Evolutionary conservation across 1,140 invertebrate species (phyloP).

Genomic region (Drosophila sturtevanti): DNA sequence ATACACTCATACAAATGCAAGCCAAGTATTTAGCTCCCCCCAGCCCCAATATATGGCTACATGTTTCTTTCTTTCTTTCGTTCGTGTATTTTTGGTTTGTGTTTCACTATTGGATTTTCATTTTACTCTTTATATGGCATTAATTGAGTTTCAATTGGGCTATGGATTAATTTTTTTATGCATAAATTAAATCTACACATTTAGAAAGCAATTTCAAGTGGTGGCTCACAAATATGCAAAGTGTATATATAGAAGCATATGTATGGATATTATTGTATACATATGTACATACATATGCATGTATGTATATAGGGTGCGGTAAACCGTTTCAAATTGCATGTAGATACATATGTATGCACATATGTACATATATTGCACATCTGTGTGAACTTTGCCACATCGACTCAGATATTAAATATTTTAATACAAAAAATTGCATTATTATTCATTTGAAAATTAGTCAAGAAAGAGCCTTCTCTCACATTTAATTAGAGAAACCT

Average conservation of each 20-base stretch:
- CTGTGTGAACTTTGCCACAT: slow-evolving; percentile 5
- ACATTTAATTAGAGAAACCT: not conserved
- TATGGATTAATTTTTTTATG: slow-evolving; percentile 79
- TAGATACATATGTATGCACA: too few relatives aligned
- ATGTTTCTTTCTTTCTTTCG: slow-evolving; percentile 43
- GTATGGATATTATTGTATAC: too few relatives aligned
- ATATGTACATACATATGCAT: too few relatives aligned
- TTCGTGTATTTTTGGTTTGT: slow-evolving; percentile 16
- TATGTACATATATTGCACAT: not conserved
- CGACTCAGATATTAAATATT: not conserved
- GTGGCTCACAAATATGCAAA: slow-evolving; percentile 36
- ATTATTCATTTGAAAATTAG: too few relatives aligned
- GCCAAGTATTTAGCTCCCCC: slow-evolving; percentile 9
- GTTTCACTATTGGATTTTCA: slow-evolving; percentile 76
- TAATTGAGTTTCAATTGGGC: slow-evolving; percentile 81
- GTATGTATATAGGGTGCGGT: slow-evolving; percentile 43
- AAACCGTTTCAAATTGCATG: not conserved
- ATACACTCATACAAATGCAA: not conserved
- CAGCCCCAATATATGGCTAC: slow-evolving; percentile 65
- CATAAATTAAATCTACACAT: slow-evolving; percentile 80
- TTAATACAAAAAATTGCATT: not conserved
- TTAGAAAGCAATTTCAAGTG: slow-evolving; percentile 80
- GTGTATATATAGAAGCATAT: slow-evolving; percentile 13
- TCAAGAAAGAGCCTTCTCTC: too few relatives aligned
- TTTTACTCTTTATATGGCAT: slow-evolving; percentile 75